Base-by-base conservation (phyloP, 2,797 vertebrate genomes). In the Siniperca obscura region DNA sequence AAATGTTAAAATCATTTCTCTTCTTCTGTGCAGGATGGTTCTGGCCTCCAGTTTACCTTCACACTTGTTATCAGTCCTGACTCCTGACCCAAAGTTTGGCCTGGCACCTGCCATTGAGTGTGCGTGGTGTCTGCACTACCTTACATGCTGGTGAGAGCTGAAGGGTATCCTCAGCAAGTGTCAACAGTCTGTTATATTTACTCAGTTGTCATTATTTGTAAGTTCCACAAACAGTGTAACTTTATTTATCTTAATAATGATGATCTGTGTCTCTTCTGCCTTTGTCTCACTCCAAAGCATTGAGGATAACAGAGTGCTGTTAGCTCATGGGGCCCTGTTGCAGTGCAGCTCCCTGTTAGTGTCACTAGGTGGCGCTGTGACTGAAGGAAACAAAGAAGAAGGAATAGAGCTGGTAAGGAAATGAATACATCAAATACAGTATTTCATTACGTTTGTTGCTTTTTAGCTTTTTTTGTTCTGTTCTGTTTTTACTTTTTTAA, bases 71-170 rank as follows among this genome's bases (percentile, higher is more conserved):
- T 94, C 74, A 0, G 88, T 96, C 73, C 87, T 99, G 84, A 95
- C 94, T 22, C 95, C 96, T 0, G 92, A 96, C 79, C 93, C 94
- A 53, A 94, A 95, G 82, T 95, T 96, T 80, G 96, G 96, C 44
- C 85, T 95, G 74, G 97, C 96, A 67, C 95, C 95, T 0, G 96
- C 97, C 0, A 95, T 98, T 74, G 98, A 99, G 91, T 97, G 96
- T 86, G 97, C 97, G 0, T 99, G 98, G 98, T 98, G 98, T 90
- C 96, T 99, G 80, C 97, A 99, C 92, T 99, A 98, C 91, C 95
- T 99, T 78, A 72, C 95, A 62, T 96, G 96, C 93, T 96, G 97
- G 98, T 99, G 93, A 94, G 88, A 66, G 0, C 52, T 65, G 36
- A 60, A 11, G 14, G 4, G 12, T 16, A 7, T 62, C 44, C 25